Conservation (phyloP, 53 echinoderm and acorn worm genomes). For the Glandiceps talaboti region DNA sequence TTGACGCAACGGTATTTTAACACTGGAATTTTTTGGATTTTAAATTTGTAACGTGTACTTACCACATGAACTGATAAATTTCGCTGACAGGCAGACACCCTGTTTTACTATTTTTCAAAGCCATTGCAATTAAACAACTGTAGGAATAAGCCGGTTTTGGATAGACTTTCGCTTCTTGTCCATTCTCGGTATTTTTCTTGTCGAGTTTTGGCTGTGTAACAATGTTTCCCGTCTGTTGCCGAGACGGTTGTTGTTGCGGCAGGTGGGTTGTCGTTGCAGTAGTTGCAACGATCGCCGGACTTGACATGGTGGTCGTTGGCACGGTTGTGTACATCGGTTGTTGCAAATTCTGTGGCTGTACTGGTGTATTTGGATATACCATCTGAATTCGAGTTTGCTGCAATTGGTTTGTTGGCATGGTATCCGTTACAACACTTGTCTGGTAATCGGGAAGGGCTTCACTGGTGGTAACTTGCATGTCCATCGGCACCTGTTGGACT, state of each 20-base stretch:
- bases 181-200: conserved; percentile 34
- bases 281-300: not conserved
- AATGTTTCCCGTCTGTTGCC: conserved; percentile 17
- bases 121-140: conserved; percentile 99
- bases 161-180: conserved; percentile 53
- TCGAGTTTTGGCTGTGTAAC: conserved; percentile 5
- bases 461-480: conserved; percentile 9
- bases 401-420: not conserved
- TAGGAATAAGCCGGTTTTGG: conserved; percentile 94
- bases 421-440: not conserved
- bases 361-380: not conserved
- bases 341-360: not conserved
- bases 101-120: conserved; percentile 86
- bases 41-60: too few relatives aligned
- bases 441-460: not conserved
- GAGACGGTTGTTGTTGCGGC: too few relatives aligned
- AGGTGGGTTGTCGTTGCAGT: not conserved
- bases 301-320: not conserved
- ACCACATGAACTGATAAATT: conserved; percentile 99
- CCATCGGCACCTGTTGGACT: conserved; percentile 18
- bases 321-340: not conserved
- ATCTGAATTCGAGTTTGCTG: not conserved
- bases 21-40: too few relatives aligned
- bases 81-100: conserved; percentile 97
- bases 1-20: too few relatives aligned